Evolutionary conservation across 1,140 invertebrate genomes (phyloP), one percentile per base, ranked within the genome.

Genomic region (Phortica variegata): DNA sequence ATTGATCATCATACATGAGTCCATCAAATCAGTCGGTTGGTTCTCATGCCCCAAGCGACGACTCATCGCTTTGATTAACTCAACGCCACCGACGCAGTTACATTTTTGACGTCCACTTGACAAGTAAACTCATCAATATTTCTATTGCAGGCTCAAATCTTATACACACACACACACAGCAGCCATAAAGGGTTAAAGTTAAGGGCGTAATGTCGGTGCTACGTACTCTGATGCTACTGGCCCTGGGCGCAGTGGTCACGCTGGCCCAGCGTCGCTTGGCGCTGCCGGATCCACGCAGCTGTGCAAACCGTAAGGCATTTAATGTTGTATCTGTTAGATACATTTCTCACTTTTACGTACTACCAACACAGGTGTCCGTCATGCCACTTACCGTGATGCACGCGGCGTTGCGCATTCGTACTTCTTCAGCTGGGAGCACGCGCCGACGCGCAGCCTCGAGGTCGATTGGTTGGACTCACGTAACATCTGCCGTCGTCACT

Each of bases 391-490:
- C 78, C 84, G 89, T 55, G 90, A 93, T 72, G 89, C 87, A 3
- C 80, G 90, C 40, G 90, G 90, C 16, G 89, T 92, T 13, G 83
- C 85, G 1, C 90, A 93, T 66, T 90, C 90, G 18, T 94, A 94
- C 77, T 95, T 94, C 86, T 93, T 93, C 85, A 92, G 90, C 65
- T 93, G 91, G 91, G 88, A 91, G 66, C 91, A 94, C 75, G 81
- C 81, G 16, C 89, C 91, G 1, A 95, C 91, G 12, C 82, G 88
- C 56, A 88, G 80, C 58, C 78, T 93, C 37, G 91, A 93, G 79
- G 90, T 93, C 5, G 91, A 93, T 65, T 95, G 91, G 91, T 77
- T 94, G 13, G 91, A 93, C 65, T 87, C 90, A 1, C 83, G 91
- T 52, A 95, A 95, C 77, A 93, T 94, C 61, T 94, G 91, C 78